Conservation (phyloP, 1,140 invertebrate genomes). For the Notospermus geniculatus region DNA sequence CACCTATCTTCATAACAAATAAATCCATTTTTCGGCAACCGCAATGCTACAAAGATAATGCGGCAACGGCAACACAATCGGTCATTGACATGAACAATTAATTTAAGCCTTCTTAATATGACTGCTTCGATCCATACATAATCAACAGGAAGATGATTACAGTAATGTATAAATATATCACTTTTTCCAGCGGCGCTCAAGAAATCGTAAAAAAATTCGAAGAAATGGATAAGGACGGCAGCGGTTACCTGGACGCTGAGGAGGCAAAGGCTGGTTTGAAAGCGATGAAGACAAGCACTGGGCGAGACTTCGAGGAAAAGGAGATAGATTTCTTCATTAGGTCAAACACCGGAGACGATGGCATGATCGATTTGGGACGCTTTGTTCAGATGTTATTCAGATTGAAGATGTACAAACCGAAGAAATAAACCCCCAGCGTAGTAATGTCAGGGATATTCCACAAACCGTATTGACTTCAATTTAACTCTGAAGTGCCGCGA, state of each 20-base stretch:
- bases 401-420: slow-evolving; percentile 20
- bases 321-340: slow-evolving; percentile 24
- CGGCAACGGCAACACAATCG: too few species aligned
- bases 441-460: too few species aligned
- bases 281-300: not conserved
- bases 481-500: too few species aligned
- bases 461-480: too few species aligned
- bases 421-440: too few species aligned
- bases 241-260: slow-evolving; percentile 17
- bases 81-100: too few species aligned
- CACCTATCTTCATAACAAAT: too few species aligned
- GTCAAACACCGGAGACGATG: slow-evolving; percentile 13
- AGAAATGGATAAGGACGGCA: slow-evolving; percentile 18
- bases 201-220: slow-evolving; percentile 20
- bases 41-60: too few species aligned
- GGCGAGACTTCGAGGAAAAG: slow-evolving; percentile 13
- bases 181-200: slow-evolving; percentile 12
- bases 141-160: too few species aligned
- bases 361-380: slow-evolving; percentile 17
- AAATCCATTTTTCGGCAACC: too few species aligned
- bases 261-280: slow-evolving; percentile 19
- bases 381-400: slow-evolving; percentile 18
- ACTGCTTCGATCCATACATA: too few species aligned
- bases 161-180: not conserved
- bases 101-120: too few species aligned